Base-by-base conservation (phyloP, 2,113 vertebrate species). In the Chlorodrepanis virens region DNA sequence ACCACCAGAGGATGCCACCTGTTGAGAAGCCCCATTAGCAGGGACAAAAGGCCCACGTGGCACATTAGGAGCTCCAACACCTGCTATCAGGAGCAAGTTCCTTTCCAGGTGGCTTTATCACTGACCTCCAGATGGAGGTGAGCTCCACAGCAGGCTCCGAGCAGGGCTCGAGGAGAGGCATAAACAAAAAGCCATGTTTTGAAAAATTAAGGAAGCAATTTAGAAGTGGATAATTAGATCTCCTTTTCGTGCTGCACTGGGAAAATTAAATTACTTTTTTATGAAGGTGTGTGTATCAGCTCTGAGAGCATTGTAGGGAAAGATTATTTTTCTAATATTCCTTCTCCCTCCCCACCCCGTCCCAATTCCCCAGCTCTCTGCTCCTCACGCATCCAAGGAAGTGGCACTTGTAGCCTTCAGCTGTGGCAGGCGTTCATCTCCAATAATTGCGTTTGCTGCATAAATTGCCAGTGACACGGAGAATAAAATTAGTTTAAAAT, bases 191-290 rank as follows among this genome's bases (percentile, higher is more conserved):
- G 80, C 37, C 54, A 49, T 93, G 93, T 95, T 96, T 54, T 86
- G 95, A 95, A 96, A 98, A 98, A 98, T 97, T 97, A 98, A 85
- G 96, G 94, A 97, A 97, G 96, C 97, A 97, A 98, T 97, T 98
- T 97, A 95, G 95, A 92, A 97, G 94, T 71, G 86, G 94, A 81
- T 98, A 97, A 98, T 98, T 98, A 98, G 97, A 97, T 98, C 97
- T 97, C 90, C 97, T 93, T 93, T 96, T 97, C 61, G 72, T 87
- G 96, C 95, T 88, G 96, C 97, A 89, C 95, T 96, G 96, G 96
- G 97, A 96, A 98, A 98, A 98, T 98, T 98, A 97, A 98, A 98
- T 98, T 97, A 97, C 96, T 97, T 97, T 96, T 96, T 97, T 96
- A 96, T 96, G 95, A 98, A 98, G 95, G 95, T 98, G 92, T 96